Evolutionary conservation across 2,888 invertebrate species (phyloP).

Genomic region (Pristionchus fissidentatus): DNA sequence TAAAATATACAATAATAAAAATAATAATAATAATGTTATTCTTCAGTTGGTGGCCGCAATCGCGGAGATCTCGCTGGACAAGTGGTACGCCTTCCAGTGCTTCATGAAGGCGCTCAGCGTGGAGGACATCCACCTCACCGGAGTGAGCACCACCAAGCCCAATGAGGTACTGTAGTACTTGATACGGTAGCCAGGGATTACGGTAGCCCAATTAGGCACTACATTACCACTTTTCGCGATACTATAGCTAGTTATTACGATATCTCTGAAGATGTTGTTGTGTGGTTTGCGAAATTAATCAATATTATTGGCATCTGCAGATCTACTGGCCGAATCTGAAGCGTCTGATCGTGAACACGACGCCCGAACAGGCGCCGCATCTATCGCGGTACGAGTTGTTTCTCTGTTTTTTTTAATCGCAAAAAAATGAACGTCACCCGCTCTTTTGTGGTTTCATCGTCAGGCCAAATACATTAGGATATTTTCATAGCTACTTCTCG

Average conservation of each 20-base stretch:
- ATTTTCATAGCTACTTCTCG: background rate
- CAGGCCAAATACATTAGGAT: no score
- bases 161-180: slow-evolving; percentile 30
- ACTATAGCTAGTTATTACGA: no score
- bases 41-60: slow-evolving; percentile 71
- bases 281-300: background rate
- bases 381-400: slow-evolving; percentile 61
- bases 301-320: slow-evolving; percentile 26
- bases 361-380: slow-evolving; percentile 65
- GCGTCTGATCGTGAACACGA: slow-evolving; percentile 66
- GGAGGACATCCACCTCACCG: slow-evolving; percentile 27
- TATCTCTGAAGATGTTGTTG: background rate
- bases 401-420: background rate
- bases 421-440: background rate
- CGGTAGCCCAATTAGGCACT: background rate
- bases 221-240: background rate
- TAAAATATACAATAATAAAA: background rate
- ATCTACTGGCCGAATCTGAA: slow-evolving; percentile 72
- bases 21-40: slow-evolving; percentile 5
- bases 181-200: background rate
- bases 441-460: no score
- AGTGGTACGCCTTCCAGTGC: slow-evolving; percentile 74
- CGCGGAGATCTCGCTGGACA: slow-evolving; percentile 67
- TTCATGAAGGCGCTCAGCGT: slow-evolving; percentile 68
- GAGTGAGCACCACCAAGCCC: slow-evolving; percentile 10